A percentile compares a stretch with the other conserved stretches of the same genome.
These are phyloP conservation scores for Salvator merianae DNA, from an alignment of 2,113 vertebrate species.

Conservation along the genomic window DNA sequence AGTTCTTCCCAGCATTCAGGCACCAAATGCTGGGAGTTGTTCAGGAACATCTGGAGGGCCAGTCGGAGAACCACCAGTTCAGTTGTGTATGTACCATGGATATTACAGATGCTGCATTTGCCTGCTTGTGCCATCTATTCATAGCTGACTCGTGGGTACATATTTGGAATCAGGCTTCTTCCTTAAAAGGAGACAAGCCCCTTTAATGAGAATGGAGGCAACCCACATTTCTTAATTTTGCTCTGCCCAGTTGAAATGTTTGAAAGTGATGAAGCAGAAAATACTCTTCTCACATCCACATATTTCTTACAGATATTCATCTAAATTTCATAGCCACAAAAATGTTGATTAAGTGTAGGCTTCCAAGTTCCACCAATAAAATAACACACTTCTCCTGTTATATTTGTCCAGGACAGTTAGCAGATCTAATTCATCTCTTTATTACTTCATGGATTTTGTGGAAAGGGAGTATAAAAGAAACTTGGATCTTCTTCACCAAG, in stretches of 20 bases:
- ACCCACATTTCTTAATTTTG: background rate
- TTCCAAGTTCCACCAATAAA: background rate
- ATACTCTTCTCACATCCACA: background rate
- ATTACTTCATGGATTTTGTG: background rate
- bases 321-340: background rate
- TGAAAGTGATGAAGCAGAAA: fast-evolving
- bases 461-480: background rate
- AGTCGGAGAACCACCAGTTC: background rate
- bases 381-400: background rate
- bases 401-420: too few species aligned
- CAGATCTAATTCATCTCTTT: background rate
- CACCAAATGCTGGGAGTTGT: too few species aligned
- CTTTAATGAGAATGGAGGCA: background rate
- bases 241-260: background rate
- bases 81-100: background rate
- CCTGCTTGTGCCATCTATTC: too few species aligned
- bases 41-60: background rate
- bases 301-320: background rate
- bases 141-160: too few species aligned
- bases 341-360: background rate
- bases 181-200: background rate
- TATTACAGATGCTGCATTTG: background rate
- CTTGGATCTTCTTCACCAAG: too few species aligned
- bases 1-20: background rate
- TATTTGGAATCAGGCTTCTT: background rate